Evolutionary conservation across 1,140 invertebrate species (phyloP).

Genomic region (Drosophila punjabiensis): DNA sequence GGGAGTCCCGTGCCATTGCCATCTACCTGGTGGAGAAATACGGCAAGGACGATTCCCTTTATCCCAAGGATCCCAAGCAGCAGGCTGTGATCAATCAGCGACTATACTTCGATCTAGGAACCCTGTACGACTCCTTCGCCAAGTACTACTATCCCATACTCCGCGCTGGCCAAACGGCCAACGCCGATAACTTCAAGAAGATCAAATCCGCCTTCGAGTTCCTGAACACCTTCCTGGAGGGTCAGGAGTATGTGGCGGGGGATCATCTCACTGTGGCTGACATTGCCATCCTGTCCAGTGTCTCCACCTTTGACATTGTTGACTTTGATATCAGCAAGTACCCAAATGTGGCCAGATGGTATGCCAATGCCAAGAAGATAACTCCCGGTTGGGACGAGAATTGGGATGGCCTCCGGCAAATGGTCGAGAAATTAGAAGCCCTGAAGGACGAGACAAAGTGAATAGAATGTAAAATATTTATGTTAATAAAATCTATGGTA

Average conservation of each 20-base stretch:
- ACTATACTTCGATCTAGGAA: slow-evolving; percentile 87
- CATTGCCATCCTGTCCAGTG: slow-evolving; percentile 87
- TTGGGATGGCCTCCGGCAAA: slow-evolving; percentile 85
- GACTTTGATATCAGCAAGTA: slow-evolving; percentile 89
- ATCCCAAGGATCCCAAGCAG: slow-evolving; percentile 86
- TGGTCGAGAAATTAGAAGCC: slow-evolving; percentile 1
- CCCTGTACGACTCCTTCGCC: slow-evolving; percentile 80
- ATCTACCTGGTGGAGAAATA: slow-evolving; percentile 71
- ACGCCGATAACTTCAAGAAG: slow-evolving; percentile 88
- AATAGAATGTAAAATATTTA: background rate
- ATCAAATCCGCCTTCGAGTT: slow-evolving; percentile 88
- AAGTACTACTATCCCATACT: slow-evolving; percentile 88
- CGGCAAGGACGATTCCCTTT: slow-evolving; percentile 86
- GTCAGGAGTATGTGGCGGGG: slow-evolving; percentile 88
- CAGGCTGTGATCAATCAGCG: slow-evolving; percentile 43
- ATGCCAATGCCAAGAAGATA: slow-evolving; percentile 88
- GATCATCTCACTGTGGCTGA: slow-evolving; percentile 91
- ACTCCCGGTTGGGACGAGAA: slow-evolving; percentile 91
- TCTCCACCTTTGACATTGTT: slow-evolving; percentile 88
- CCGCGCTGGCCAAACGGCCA: slow-evolving; percentile 86
- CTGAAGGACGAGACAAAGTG: slow-evolving; percentile 1
- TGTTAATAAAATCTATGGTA: background rate
- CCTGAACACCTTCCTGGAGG: slow-evolving; percentile 89
- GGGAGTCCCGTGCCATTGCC: slow-evolving; percentile 75
- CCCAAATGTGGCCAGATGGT: slow-evolving; percentile 89